Percentiles rank a stretch among this genome's conserved stretches.
phyloP scores from a whole-genome alignment of 1,140 invertebrate species.

The Papilio helenus region DNA sequence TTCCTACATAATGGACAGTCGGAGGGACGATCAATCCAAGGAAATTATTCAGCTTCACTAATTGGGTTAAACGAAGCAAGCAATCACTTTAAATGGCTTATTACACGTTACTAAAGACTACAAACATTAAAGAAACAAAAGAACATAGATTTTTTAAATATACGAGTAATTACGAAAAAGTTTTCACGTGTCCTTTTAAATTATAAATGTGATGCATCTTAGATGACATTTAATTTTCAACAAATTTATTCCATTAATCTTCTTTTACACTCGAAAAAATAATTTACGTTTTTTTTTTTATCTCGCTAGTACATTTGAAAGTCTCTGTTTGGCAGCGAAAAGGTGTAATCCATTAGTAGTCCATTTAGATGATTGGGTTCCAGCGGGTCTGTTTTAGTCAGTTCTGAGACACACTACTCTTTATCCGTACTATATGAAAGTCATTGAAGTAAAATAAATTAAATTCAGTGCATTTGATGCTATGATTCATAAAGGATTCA shows the following conservation, averaged over 20 bases:
- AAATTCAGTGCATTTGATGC: not conserved
- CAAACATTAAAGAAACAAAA: too few relatives aligned
- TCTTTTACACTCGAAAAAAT: not conserved
- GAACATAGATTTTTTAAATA: too few relatives aligned
- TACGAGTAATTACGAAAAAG: too few relatives aligned
- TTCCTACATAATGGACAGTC: slow-evolving; percentile 7
- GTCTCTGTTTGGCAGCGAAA: slow-evolving; percentile 21
- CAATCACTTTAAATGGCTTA: not conserved
- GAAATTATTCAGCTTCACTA: slow-evolving; percentile 11
- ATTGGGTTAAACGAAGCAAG: not conserved
- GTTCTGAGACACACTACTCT: not conserved
- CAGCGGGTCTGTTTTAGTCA: slow-evolving; percentile 26
- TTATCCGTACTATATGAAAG: slow-evolving; percentile 5
- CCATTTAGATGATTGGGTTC: slow-evolving; percentile 31
- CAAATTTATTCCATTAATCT: not conserved
- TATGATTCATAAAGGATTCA: not conserved
- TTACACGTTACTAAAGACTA: not conserved
- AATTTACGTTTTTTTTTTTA: slow-evolving; percentile 25
- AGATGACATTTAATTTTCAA: too few relatives aligned
- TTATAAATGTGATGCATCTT: too few relatives aligned
- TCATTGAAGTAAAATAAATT: slow-evolving; percentile 26
- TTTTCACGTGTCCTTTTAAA: not conserved
- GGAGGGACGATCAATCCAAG: not conserved
- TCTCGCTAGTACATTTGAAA: slow-evolving; percentile 10
- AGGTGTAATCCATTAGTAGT: slow-evolving; percentile 33